Conservation (phyloP, 2,888 invertebrate genomes). For the Chrysolina americana region DNA sequence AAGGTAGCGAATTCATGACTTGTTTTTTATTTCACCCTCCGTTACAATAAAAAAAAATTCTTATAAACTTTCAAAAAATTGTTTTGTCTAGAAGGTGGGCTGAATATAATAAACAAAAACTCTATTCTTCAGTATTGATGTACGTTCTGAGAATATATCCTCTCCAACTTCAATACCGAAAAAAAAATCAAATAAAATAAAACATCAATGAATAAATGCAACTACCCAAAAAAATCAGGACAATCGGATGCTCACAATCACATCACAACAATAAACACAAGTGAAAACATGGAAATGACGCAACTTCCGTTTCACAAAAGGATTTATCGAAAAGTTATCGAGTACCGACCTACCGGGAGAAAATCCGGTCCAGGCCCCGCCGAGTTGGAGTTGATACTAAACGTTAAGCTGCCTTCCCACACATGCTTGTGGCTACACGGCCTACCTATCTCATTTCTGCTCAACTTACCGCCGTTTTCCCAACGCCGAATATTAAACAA, state of each 20-base stretch:
- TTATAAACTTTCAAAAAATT: no score
- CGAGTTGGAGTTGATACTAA: constrained; percentile 54
- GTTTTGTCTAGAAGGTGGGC: no score
- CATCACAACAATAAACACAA: neutral
- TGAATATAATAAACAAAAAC: no score
- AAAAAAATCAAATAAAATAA: neutral
- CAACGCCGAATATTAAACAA: constrained; percentile 35
- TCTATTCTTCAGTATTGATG: no score
- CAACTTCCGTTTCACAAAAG: constrained; percentile 7
- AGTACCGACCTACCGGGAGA: constrained; percentile 30
- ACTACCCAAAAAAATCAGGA: neutral
- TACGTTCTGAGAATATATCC: no score
- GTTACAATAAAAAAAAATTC: no score
- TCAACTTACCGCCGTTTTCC: constrained; percentile 50
- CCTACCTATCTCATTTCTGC: constrained; percentile 55
- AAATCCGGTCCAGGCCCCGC: constrained; percentile 54
- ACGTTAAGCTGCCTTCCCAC: constrained; percentile 51
- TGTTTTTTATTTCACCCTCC: no score
- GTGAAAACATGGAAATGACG: neutral
- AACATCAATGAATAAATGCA: neutral
- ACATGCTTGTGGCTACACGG: constrained; percentile 43
- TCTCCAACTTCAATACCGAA: no score
- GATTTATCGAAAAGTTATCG: constrained; percentile 12
- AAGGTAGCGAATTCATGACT: no score
- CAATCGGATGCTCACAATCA: constrained; percentile 9